phyloP scores from a whole-genome alignment of 2,113 vertebrate genomes.

The Semicossyphus pulcher region DNA sequence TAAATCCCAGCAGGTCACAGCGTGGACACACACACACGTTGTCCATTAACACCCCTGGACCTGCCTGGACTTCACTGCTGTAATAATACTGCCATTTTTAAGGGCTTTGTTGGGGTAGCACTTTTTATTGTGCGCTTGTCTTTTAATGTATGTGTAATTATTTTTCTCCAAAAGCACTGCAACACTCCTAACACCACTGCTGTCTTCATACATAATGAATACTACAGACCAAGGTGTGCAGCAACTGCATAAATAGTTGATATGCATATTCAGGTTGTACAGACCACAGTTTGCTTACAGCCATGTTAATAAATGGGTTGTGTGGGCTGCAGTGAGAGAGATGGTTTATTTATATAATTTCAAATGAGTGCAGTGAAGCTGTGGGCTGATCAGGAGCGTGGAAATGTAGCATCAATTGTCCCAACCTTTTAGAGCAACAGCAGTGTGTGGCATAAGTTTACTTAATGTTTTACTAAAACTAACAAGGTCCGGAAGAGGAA shows the following conservation, averaged over 20 bases:
- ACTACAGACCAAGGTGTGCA: conserved; percentile 19
- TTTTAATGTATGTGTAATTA: conserved; percentile 38
- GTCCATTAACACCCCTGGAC: neutral
- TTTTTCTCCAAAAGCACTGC: conserved; percentile 19
- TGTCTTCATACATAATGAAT: conserved; percentile 61
- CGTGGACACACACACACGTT: neutral
- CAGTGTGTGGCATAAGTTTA: neutral
- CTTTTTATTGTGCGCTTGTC: neutral
- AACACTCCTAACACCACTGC: conserved; percentile 7
- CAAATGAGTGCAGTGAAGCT: neutral
- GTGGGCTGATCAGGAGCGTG: neutral
- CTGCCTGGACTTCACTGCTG: neutral
- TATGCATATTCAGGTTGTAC: conserved; percentile 35
- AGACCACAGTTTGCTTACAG: conserved; percentile 19
- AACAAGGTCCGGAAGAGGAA: neutral
- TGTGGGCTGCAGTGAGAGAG: conserved; percentile 16
- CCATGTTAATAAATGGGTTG: conserved; percentile 52
- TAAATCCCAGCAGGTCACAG: neutral
- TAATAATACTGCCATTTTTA: too few species aligned
- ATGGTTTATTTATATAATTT: conserved; percentile 32
- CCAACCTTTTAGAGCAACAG: neutral
- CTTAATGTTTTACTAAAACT: neutral
- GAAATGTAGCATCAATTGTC: conserved; percentile 6
- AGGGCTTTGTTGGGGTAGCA: neutral
- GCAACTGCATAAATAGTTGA: conserved; percentile 52